Evolutionary conservation across 2,797 vertebrate genomes (phyloP), one percentile per base, ranked within the genome.

Genomic region (Chanos chanos): DNA sequence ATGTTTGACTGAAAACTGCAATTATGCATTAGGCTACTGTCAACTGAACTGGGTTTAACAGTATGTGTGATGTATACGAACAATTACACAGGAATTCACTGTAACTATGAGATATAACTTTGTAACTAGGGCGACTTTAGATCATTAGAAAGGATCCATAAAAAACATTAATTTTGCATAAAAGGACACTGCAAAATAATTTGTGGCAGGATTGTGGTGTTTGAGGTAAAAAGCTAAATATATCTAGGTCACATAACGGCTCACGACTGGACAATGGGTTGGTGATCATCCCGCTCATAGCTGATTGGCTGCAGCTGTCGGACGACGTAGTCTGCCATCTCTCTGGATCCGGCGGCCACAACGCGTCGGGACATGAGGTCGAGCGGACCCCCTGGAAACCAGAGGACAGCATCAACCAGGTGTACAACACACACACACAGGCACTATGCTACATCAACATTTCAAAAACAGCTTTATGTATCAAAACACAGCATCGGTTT

Each of bases 311-410:
- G 87, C 73, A 94, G 82, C 80, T 88, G 86, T 74, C 89, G 87
- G 76, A 90, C 89, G 59, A 94, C 82, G 72, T 86, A 84, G 59
- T 72, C 76, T 0, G 92, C 92, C 78, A 94, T 82, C 76, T 92
- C 89, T 40, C 67, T 80, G 4, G 90, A 90, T 49, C 91, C 89
- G 0, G 91, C 91, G 25, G 92, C 92, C 27, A 93, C 71, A 37
- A 94, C 90, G 47, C 91, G 83, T 65, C 92, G 89, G 15, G 92
- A 91, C 92, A 94, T 94, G 33, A 94, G 88, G 75, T 94, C 91
- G 16, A 94, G 83, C 39, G 92, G 89, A 64, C 89, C 90, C 3
- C 92, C 92, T 94, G 68, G 39, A 76, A 75, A 44, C 70, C 15
- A 82, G 28, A 84, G n/a, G 0, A 48, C 1, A 39, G 25, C 9